phyloP scores from a whole-genome alignment of 2,797 vertebrate genomes.

The Okamejei kenojei region DNA sequence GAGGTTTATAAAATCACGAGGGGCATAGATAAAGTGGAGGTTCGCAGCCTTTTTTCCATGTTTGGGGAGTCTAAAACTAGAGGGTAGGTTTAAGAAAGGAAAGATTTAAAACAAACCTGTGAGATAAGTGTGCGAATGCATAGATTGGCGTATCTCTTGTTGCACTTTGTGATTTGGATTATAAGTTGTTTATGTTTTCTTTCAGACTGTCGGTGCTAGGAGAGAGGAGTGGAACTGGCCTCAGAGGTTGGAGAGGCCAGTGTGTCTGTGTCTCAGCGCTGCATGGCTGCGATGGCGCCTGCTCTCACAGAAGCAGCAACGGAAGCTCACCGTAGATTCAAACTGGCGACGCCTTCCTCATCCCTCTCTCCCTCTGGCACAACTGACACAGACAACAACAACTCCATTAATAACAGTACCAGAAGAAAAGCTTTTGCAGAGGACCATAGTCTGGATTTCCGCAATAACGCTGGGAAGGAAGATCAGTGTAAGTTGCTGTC shows the following conservation, averaged over 20 bases:
- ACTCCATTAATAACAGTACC: slow-evolving; percentile 71
- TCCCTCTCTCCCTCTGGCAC: slow-evolving; percentile 87
- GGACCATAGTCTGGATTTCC: slow-evolving; percentile 76
- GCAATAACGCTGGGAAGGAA: slow-evolving; percentile 67
- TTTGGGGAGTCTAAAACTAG: too few species aligned
- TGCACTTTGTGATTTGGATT: not conserved
- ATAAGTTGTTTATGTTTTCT: slow-evolving; percentile 10
- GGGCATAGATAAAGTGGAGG: too few species aligned
- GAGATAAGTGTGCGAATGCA: not conserved
- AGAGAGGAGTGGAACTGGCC: slow-evolving; percentile 79
- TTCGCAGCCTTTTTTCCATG: too few species aligned
- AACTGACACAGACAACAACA: slow-evolving; percentile 91
- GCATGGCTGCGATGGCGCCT: slow-evolving; percentile 99
- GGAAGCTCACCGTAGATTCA: slow-evolving; percentile 99
- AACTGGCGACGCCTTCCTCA: slow-evolving; percentile 95
- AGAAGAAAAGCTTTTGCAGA: slow-evolving; percentile 79
- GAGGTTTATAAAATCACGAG: too few species aligned
- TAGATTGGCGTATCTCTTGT: not conserved
- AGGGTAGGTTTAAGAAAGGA: too few species aligned
- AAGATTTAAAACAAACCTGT: too few species aligned
- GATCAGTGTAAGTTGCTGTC: slow-evolving; percentile 88
- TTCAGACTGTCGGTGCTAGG: slow-evolving; percentile 58
- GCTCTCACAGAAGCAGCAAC: slow-evolving; percentile 99
- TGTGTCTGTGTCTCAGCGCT: slow-evolving; percentile 88
- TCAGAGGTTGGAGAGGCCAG: slow-evolving; percentile 72